phyloP scores from a whole-genome alignment of 2,113 vertebrate species.

The Oenanthe melanoleuca region DNA sequence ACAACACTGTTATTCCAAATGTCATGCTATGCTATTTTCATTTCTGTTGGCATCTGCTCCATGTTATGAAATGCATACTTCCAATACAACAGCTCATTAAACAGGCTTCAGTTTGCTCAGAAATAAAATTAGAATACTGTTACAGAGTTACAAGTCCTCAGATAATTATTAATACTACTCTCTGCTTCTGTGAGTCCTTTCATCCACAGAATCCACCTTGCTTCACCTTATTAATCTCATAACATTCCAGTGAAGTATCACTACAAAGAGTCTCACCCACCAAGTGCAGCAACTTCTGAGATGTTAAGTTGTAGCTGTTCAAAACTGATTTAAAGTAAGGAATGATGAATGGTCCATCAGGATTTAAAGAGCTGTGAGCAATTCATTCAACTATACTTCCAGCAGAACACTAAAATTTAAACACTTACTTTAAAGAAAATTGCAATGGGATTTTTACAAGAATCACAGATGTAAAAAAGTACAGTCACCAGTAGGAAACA shows the following conservation, averaged over 20 bases:
- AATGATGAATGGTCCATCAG: not conserved
- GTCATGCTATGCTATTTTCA: constrained; percentile 56
- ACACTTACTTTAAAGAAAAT: not conserved
- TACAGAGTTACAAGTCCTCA: constrained; percentile 42
- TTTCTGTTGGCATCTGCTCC: constrained; percentile 64
- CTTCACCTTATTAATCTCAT: not conserved
- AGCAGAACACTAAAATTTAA: not conserved
- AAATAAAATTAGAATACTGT: constrained; percentile 47
- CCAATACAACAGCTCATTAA: constrained; percentile 66
- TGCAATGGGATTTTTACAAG: not conserved
- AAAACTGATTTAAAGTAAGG: constrained; percentile 1
- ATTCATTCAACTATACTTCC: not conserved
- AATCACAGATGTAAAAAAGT: not conserved
- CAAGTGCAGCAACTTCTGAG: not conserved
- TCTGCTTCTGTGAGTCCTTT: not conserved
- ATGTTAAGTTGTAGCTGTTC: not conserved
- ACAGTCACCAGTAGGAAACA: not conserved
- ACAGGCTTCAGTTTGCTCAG: constrained; percentile 58
- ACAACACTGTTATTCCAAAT: constrained; percentile 69
- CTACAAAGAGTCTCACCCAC: not conserved
- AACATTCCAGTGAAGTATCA: not conserved
- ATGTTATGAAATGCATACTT: constrained; percentile 21
- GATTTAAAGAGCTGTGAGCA: not conserved
- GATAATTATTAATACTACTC: constrained; percentile 41
- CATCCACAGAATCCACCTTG: not conserved